A percentile compares a stretch with the other conserved stretches of the same genome.
Conservation (phyloP, 2,888 invertebrate species). For the Erebia ligea region DNA sequence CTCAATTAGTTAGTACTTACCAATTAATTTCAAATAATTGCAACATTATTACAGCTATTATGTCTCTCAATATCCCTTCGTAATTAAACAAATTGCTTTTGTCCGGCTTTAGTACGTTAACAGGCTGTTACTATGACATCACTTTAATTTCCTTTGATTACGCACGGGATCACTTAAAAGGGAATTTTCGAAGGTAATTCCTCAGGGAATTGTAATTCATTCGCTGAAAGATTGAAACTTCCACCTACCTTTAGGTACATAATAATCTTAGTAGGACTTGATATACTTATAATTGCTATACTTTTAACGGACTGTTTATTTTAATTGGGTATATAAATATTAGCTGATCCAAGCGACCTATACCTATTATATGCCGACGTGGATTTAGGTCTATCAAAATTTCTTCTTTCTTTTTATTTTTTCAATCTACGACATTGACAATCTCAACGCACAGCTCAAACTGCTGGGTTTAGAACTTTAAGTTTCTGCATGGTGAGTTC, state of each 20-base stretch:
- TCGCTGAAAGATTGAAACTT: conserved; percentile 6
- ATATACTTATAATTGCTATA: no score
- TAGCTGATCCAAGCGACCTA: no score
- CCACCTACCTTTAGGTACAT: not conserved
- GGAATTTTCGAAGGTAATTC: not conserved
- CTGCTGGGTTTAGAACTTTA: not conserved
- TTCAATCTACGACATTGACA: no score
- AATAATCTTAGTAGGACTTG: not conserved
- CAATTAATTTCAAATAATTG: conserved; percentile 7
- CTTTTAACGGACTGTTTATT: no score
- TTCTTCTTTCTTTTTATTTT: no score
- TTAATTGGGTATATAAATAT: no score
- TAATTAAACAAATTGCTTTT: conserved; percentile 20
- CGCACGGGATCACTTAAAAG: not conserved
- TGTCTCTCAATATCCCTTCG: conserved; percentile 8
- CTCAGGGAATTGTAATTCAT: conserved; percentile 1
- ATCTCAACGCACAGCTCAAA: no score
- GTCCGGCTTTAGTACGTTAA: conserved; percentile 2
- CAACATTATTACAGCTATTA: conserved; percentile 6
- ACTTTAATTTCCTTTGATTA: conserved; percentile 14
- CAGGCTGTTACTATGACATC: conserved; percentile 15
- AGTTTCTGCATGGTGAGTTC: not conserved
- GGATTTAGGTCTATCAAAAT: no score
- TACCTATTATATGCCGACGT: no score
- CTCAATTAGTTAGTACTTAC: not conserved